A percentile compares a stretch with the other conserved stretches of the same genome.
phyloP scores from a whole-genome alignment of 2,888 invertebrate genomes.

The Eupithecia centaureata region DNA sequence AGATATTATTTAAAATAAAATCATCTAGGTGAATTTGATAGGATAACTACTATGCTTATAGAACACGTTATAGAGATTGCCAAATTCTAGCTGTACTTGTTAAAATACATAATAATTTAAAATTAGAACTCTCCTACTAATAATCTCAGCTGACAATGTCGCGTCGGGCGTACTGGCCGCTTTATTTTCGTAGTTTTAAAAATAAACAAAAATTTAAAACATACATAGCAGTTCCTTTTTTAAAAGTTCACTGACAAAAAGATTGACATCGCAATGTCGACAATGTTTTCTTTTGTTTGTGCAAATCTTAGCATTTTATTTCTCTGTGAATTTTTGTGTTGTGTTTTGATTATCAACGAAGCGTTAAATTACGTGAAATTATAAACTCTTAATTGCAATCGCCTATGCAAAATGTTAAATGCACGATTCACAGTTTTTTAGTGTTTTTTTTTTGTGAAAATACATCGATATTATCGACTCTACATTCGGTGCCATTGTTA shows the following conservation, averaged over 20 bases:
- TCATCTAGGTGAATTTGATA: neutral
- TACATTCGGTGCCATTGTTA: neutral
- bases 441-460: neutral
- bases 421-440: constrained; percentile 3
- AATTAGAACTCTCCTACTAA: constrained; percentile 66
- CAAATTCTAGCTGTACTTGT: constrained; percentile 44
- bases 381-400: neutral
- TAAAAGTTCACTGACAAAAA: constrained; percentile 20
- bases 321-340: neutral
- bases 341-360: neutral
- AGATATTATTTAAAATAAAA: neutral
- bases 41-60: neutral
- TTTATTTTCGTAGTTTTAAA: constrained; percentile 44
- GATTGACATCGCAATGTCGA: neutral
- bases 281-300: constrained; percentile 11
- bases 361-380: neutral
- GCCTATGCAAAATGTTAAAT: neutral
- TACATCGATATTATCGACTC: too few species aligned
- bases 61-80: neutral
- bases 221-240: constrained; percentile 38
- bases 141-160: constrained; percentile 74
- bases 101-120: constrained; percentile 52
- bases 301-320: neutral
- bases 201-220: constrained; percentile 41
- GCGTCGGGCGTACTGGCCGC: constrained; percentile 64